A percentile compares a stretch with the other conserved stretches of the same genome.
These are phyloP conservation scores for Sminthurides aquaticus DNA, from an alignment of 2,888 invertebrate species.

Conservation along the genomic window DNA sequence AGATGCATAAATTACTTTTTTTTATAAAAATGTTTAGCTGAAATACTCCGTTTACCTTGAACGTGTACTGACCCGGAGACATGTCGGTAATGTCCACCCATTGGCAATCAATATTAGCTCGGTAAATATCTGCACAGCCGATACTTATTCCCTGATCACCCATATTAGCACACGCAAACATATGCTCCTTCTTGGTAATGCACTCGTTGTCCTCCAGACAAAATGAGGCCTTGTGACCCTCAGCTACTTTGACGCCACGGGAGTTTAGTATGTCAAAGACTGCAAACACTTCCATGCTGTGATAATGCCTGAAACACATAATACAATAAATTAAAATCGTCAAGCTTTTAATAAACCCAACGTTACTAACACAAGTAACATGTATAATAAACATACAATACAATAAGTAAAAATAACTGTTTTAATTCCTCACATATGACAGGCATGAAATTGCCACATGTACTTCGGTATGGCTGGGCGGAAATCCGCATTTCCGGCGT, in stretches of 20 bases:
- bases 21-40: no score
- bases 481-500: constrained; percentile 82
- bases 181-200: constrained; percentile 63
- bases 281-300: constrained; percentile 96
- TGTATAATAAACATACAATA: no score
- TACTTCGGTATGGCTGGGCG: constrained; percentile 77
- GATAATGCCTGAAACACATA: constrained; percentile 72
- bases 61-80: constrained; percentile 70
- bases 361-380: no score
- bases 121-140: constrained; percentile 83
- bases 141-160: constrained; percentile 70
- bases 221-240: constrained; percentile 94
- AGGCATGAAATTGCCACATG: constrained; percentile 93
- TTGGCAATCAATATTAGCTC: constrained; percentile 89
- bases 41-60: constrained; percentile 58
- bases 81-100: constrained; percentile 95
- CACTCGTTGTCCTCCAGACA: constrained; percentile 93
- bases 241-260: constrained; percentile 68
- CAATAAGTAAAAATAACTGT: no score
- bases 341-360: no score
- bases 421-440: constrained; percentile 72
- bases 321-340: no score
- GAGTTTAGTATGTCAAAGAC: constrained; percentile 81
- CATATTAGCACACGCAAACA: constrained; percentile 65
- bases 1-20: no score